Evolutionary conservation across 2,888 invertebrate genomes (phyloP), one percentile per base, ranked within the genome.

Genomic region (Ectemnius lituratus): DNA sequence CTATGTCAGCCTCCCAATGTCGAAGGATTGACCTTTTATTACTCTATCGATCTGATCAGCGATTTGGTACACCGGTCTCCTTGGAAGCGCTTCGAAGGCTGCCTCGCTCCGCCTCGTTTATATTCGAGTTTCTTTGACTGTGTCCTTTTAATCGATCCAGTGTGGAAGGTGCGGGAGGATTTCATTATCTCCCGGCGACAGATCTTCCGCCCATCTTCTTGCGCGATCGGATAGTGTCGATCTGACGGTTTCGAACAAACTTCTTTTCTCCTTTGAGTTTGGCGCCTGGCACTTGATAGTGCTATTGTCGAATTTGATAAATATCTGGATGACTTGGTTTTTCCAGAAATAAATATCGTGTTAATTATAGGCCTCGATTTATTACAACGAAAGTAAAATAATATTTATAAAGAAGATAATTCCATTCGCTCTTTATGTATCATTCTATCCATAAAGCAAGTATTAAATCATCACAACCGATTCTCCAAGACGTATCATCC

Each of bases 41-140:
- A 80, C 84, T 84, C 84, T 84, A 84, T 84, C 79, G 14, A 52
- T 45, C 20, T 61, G 56, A 64, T 61, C 47, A 45, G 5, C n/a
- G 16, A 28, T 64, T 70, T 66, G 4, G 52, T 52, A 14, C 8
- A 37, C 8, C 37, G 8, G 37, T 8, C 37, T 6, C 37, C 37
- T 37, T 11, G 11, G 37, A 0, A 11, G 37, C 37, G 8, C 37
- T 37, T 11, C 8, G 37, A 37, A 37, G 8, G 6, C 37, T 37
- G 37, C 23, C 3, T 3, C 3, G 37, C 37, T 37, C 37, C 37
- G 37, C 8, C 37, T 37, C 37, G 37, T 37, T 37, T 37, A 52
- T 52, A 52, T 52, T 52, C 52, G 52, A 6, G 52, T 52, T 52
- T 37, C n/a, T 52, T 14, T 16, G n/a, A 52, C 6, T 52, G 14